phyloP scores from a whole-genome alignment of 1,140 invertebrate genomes.

The Caenorhabditis latens region DNA sequence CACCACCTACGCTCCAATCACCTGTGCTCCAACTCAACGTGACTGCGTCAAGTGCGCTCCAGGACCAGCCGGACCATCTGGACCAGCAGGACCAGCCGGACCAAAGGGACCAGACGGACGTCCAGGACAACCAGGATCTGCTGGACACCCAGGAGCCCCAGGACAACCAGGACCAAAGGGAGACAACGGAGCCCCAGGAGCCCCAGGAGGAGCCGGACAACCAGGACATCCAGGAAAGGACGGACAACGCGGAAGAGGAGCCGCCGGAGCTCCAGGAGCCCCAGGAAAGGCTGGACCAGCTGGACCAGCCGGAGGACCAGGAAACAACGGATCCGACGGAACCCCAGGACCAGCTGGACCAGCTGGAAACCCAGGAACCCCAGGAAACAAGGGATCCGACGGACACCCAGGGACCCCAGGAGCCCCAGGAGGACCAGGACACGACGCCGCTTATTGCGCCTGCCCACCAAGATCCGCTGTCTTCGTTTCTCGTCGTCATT shows the following conservation, averaged over 20 bases:
- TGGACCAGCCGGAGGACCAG: slow-evolving; percentile 37
- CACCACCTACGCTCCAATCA: slow-evolving; percentile 62
- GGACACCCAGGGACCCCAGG: slow-evolving; percentile 48
- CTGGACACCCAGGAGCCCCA: slow-evolving; percentile 60
- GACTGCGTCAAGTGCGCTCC: slow-evolving; percentile 67
- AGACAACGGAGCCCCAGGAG: slow-evolving; percentile 50
- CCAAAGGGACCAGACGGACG: slow-evolving; percentile 34
- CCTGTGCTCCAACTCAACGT: slow-evolving; percentile 23
- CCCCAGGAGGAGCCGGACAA: slow-evolving; percentile 52
- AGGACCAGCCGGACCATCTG: slow-evolving; percentile 49
- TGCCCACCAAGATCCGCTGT: slow-evolving; percentile 64
- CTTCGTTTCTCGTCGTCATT: slow-evolving; percentile 56
- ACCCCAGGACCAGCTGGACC: slow-evolving; percentile 59
- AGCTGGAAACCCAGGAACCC: slow-evolving; percentile 42
- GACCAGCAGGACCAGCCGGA: slow-evolving; percentile 51
- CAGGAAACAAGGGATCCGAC: slow-evolving; percentile 50
- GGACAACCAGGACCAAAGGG: slow-evolving; percentile 51
- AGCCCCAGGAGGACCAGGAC: slow-evolving; percentile 55
- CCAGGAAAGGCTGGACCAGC: slow-evolving; percentile 53
- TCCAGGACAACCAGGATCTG: slow-evolving; percentile 51
- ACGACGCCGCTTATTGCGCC: slow-evolving; percentile 64
- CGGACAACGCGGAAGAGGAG: slow-evolving; percentile 52
- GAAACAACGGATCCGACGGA: slow-evolving; percentile 50
- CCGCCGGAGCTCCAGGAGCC: slow-evolving; percentile 42
- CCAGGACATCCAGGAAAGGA: slow-evolving; percentile 58